Percentiles rank a stretch among this genome's conserved stretches.
Conservation (phyloP, 2,797 vertebrate genomes). For the Heterohyrax brucei region DNA sequence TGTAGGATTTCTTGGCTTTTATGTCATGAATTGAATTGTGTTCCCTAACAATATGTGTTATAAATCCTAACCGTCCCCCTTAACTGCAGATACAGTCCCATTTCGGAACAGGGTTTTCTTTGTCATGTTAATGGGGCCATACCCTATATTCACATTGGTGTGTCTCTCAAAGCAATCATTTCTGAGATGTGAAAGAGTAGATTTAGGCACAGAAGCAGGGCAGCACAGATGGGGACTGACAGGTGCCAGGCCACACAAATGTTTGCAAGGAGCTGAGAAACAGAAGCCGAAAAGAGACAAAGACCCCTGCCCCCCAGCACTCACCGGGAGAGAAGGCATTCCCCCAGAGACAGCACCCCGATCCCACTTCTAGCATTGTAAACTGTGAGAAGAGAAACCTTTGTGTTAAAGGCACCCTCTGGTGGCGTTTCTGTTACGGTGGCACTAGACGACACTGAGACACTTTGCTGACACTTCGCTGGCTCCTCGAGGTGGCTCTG, state of each 20-base stretch:
- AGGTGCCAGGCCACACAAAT: not conserved
- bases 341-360: not conserved
- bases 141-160: not conserved
- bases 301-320: no score
- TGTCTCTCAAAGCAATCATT: not conserved
- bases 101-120: no score
- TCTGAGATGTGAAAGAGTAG: not conserved
- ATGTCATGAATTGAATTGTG: not conserved
- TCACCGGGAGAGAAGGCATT: not conserved
- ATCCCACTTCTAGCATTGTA: not conserved
- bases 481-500: not conserved
- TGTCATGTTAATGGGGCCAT: no score
- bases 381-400: not conserved
- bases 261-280: not conserved
- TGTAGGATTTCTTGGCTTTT: not conserved
- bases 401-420: not conserved
- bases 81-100: no score
- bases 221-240: no score
- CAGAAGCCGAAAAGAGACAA: no score
- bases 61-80: not conserved
- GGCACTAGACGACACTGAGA: not conserved
- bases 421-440: not conserved
- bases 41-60: not conserved
- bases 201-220: not conserved
- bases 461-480: not conserved